Evolutionary conservation across 2,888 invertebrate genomes (phyloP).

Genomic region (Merodon equestris): DNA sequence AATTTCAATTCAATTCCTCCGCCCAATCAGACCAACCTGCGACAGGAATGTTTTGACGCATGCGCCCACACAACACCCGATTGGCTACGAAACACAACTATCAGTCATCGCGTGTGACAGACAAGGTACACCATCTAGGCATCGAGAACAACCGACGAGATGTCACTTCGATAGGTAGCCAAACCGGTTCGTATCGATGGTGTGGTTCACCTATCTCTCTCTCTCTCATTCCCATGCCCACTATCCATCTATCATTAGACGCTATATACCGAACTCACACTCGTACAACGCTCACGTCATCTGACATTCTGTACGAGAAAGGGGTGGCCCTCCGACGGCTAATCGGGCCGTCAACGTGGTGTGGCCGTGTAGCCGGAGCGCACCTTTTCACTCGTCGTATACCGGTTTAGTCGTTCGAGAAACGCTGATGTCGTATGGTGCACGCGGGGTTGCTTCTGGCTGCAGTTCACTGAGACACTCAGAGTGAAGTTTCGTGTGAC

Average conservation of each 20-base stretch:
- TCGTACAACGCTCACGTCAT: conserved; percentile 21
- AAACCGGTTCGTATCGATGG: conserved; percentile 63
- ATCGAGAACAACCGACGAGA: neutral
- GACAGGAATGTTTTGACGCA: conserved; percentile 70
- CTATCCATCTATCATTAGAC: neutral
- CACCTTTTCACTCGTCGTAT: conserved; percentile 60
- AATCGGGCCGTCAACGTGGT: conserved; percentile 47
- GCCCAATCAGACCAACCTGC: conserved; percentile 61
- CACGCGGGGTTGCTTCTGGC: conserved; percentile 69
- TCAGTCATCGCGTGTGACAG: neutral
- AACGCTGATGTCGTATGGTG: conserved; percentile 73
- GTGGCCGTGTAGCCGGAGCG: conserved; percentile 42
- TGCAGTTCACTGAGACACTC: conserved; percentile 37
- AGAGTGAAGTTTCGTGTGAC: conserved; percentile 62
- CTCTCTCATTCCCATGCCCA: conserved; percentile 28
- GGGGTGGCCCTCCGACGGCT: conserved; percentile 56
- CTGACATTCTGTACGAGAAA: conserved; percentile 44
- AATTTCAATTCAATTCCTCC: conserved; percentile 51
- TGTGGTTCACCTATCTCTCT: conserved; percentile 26
- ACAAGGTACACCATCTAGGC: conserved; percentile 28
- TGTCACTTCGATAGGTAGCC: conserved; percentile 7
- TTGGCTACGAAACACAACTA: conserved; percentile 72
- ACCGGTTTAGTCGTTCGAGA: conserved; percentile 78
- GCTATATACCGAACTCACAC: conserved; percentile 40
- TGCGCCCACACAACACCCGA: conserved; percentile 76